phyloP scores from a whole-genome alignment of 2,113 vertebrate species.

The Pachypanchax playfairii region DNA sequence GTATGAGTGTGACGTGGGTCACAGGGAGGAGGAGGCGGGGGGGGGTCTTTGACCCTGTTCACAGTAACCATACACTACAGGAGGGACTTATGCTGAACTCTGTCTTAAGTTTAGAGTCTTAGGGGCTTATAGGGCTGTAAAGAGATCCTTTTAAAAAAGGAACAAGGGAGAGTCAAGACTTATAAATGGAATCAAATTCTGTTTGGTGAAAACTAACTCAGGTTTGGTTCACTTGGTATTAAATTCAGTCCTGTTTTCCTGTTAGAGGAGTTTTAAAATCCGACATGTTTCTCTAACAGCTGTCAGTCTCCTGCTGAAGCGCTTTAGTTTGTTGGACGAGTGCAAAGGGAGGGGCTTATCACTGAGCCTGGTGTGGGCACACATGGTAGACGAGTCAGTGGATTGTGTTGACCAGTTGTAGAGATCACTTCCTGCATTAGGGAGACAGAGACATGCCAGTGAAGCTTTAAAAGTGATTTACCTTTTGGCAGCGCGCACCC shows the following conservation, averaged over 20 bases:
- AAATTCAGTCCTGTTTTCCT: too few relatives aligned
- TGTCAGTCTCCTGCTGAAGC: constrained; percentile 29
- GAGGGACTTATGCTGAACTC: constrained; percentile 59
- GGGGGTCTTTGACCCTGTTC: constrained; percentile 43
- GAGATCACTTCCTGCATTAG: constrained; percentile 6
- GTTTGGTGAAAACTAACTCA: neutral
- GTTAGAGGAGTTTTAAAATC: neutral
- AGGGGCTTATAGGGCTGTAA: constrained; percentile 28
- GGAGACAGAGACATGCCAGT: constrained; percentile 1
- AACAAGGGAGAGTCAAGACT: constrained; percentile 14
- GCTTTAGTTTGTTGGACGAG: constrained; percentile 22
- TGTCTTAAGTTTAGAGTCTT: constrained; percentile 60
- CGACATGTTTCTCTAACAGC: constrained; percentile 15
- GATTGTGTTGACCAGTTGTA: constrained; percentile 18
- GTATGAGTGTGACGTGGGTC: constrained; percentile 36
- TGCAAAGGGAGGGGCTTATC: constrained; percentile 40
- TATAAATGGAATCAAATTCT: neutral
- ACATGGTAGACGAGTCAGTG: constrained; percentile 14
- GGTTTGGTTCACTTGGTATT: neutral
- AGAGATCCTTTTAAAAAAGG: constrained; percentile 15
- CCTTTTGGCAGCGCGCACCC: neutral
- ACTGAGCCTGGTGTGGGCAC: constrained; percentile 14
- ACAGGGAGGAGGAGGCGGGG: constrained; percentile 3
- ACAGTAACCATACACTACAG: constrained; percentile 66
- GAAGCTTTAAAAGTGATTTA: constrained; percentile 13